These are phyloP conservation scores for Phalangium opilio DNA, from an alignment of 2,888 invertebrate genomes.

Conservation along the genomic window DNA sequence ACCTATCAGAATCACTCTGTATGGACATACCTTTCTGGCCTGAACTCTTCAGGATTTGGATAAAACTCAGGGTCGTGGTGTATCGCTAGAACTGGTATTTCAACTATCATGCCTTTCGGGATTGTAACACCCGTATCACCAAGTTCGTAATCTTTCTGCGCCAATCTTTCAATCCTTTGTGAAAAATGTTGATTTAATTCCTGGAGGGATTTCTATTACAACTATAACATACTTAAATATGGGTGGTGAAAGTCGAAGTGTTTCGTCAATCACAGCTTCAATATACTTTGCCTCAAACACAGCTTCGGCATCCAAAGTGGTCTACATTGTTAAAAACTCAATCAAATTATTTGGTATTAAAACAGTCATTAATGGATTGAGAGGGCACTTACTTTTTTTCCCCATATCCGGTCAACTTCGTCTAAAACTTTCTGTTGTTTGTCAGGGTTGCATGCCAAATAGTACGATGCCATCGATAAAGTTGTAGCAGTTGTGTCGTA, in stretches of 20 bases:
- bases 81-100: slow-evolving; percentile 13
- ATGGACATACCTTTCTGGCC: slow-evolving; percentile 18
- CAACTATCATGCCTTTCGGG: slow-evolving; percentile 9
- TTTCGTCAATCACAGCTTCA: no score
- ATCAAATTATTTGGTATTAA: no score
- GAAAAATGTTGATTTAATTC: no score
- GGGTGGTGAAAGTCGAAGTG: no score
- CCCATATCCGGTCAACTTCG: slow-evolving; percentile 31
- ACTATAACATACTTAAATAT: no score
- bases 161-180: slow-evolving; percentile 5
- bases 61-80: slow-evolving; percentile 12
- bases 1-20: no score
- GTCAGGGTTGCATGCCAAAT: slow-evolving; percentile 38
- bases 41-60: slow-evolving; percentile 15
- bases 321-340: no score
- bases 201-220: no score
- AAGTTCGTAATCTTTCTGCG: slow-evolving; percentile 10
- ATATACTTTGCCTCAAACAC: no score
- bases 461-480: slow-evolving; percentile 41
- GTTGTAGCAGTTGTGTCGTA: slow-evolving; percentile 48
- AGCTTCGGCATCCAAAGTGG: no score
- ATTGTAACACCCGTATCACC: slow-evolving; percentile 14
- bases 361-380: no score
- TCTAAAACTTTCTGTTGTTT: slow-evolving; percentile 37
- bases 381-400: not conserved